These are phyloP conservation scores for Myanophis thanlyinensis DNA, from an alignment of 2,113 vertebrate species.

Conservation along the genomic window DNA sequence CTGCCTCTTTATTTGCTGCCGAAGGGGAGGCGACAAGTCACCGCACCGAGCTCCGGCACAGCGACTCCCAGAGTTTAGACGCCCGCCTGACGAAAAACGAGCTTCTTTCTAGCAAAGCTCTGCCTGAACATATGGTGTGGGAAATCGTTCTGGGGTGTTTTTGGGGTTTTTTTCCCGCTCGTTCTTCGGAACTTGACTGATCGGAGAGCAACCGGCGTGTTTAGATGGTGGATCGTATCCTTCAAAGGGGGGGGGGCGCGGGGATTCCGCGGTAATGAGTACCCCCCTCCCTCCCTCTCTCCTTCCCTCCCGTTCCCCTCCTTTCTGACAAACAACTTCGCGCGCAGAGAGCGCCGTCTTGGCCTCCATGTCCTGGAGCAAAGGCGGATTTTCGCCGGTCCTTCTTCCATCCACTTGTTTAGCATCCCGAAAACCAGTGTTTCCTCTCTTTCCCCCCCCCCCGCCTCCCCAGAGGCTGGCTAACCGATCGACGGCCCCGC, in stretches of 20 bases:
- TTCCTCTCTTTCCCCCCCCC: too few species aligned
- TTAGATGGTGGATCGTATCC: neutral
- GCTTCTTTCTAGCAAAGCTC: neutral
- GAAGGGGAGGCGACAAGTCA: neutral
- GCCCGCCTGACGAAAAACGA: neutral
- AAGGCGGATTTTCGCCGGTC: neutral
- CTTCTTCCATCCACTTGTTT: neutral
- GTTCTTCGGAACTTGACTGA: neutral
- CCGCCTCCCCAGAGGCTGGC: neutral
- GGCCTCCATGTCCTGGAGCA: neutral
- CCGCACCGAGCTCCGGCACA: neutral
- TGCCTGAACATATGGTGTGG: constrained; percentile 2
- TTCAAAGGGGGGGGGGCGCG: neutral
- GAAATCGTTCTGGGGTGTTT: neutral
- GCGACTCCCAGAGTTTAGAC: neutral
- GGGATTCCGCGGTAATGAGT: neutral
- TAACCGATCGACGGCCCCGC: neutral
- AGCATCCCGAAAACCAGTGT: neutral
- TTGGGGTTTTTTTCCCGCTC: neutral
- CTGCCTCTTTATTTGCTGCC: neutral
- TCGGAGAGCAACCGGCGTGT: neutral
- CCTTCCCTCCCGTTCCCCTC: too few species aligned
- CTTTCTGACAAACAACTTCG: neutral
- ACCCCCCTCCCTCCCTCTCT: too few species aligned
- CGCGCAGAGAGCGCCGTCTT: neutral